Percentiles rank a stretch among this genome's conserved stretches.
Evolutionary conservation across 2,797 vertebrate species (phyloP).

Genomic region (Helicolenus hilgendorfi): DNA sequence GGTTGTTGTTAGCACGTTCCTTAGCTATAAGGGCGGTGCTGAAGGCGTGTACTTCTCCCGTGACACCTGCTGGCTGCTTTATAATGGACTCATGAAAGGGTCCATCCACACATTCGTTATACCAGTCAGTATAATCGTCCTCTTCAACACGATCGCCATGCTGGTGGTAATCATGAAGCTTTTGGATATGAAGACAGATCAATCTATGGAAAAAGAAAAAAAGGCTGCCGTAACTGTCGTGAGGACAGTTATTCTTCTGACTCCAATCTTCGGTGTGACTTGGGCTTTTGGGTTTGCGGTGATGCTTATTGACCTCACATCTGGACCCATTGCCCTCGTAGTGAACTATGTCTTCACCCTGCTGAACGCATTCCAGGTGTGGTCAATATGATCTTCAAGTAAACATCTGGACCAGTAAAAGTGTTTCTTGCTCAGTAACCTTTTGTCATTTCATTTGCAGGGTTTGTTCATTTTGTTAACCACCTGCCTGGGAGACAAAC

Average conservation of each 20-base stretch:
- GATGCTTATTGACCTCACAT: slow-evolving; percentile 69
- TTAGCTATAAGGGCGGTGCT: slow-evolving; percentile 11
- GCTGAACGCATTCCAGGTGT: slow-evolving; percentile 90
- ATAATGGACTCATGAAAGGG: slow-evolving; percentile 47
- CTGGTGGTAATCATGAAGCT: slow-evolving; percentile 87
- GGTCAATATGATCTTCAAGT: background rate
- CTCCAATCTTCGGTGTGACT: slow-evolving; percentile 89
- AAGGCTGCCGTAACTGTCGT: slow-evolving; percentile 75
- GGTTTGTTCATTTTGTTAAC: slow-evolving; percentile 90
- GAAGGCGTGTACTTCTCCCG: slow-evolving; percentile 46
- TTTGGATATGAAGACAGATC: slow-evolving; percentile 32
- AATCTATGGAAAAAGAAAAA: slow-evolving; percentile 58
- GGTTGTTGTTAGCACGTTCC: slow-evolving; percentile 77
- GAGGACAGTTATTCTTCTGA: slow-evolving; percentile 87
- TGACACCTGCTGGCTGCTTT: slow-evolving; percentile 85
- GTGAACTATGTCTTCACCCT: slow-evolving; percentile 83
- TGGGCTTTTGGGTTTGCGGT: slow-evolving; percentile 89
- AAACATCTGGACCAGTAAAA: background rate
- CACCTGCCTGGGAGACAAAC: slow-evolving; percentile 84
- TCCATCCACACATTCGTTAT: slow-evolving; percentile 85
- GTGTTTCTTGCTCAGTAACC: background rate
- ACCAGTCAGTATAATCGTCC: slow-evolving; percentile 83
- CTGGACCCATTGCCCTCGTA: rapidly evolving
- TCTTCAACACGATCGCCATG: slow-evolving; percentile 87
- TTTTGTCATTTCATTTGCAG: slow-evolving; percentile 67